phyloP scores from a whole-genome alignment of 2,888 invertebrate species.

The Lutraria lutraria region DNA sequence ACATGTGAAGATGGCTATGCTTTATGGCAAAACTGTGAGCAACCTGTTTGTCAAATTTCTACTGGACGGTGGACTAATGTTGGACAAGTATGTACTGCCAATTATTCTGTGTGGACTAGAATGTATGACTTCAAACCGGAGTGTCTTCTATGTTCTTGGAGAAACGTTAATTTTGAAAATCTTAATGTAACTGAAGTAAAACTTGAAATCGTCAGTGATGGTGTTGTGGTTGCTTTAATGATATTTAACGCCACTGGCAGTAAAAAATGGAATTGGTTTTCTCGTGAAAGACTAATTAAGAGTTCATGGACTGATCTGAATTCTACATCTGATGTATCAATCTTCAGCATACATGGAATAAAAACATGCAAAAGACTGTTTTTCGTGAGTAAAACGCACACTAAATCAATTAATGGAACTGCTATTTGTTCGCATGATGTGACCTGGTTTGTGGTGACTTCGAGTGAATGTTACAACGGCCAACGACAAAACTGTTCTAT shows the following conservation, averaged over 20 bases:
- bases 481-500: too few relatives aligned
- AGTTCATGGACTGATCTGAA: background rate
- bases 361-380: background rate
- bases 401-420: background rate
- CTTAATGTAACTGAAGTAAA: background rate
- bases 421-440: background rate
- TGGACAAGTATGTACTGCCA: background rate
- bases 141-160: background rate
- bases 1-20: too few relatives aligned
- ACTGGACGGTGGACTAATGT: background rate
- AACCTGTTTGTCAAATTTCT: constrained; percentile 1
- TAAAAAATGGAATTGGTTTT: background rate
- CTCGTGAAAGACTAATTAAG: background rate
- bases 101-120: background rate
- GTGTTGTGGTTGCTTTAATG: background rate
- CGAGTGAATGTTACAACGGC: background rate
- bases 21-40: background rate
- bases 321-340: background rate
- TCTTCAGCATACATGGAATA: background rate
- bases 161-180: background rate
- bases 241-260: background rate
- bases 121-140: background rate
- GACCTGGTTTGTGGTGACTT: background rate
- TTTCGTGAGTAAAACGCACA: background rate
- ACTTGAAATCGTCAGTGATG: background rate